These are phyloP conservation scores for Sterna hirundo DNA, from an alignment of 2,113 vertebrate genomes.

Conservation along the genomic window DNA sequence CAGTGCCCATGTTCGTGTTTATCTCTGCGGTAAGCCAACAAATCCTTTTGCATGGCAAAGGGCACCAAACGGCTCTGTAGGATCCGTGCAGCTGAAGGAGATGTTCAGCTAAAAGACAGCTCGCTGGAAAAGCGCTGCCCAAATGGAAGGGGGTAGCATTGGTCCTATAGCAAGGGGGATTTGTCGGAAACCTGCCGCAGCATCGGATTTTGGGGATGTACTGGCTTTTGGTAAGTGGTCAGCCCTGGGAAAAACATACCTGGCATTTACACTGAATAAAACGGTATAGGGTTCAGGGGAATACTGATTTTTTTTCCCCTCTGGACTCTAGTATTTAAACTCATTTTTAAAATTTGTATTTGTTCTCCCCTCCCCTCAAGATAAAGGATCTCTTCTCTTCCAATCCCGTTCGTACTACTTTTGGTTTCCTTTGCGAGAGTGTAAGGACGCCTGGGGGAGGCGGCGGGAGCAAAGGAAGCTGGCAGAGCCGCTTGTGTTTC, in stretches of 20 bases:
- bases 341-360: neutral
- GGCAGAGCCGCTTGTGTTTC: neutral
- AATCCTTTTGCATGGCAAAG: neutral
- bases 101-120: neutral
- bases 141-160: neutral
- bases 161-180: neutral
- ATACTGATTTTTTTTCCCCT: neutral
- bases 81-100: neutral
- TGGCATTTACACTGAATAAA: neutral
- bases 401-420: neutral
- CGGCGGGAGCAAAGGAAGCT: neutral
- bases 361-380: accelerated
- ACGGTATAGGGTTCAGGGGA: neutral
- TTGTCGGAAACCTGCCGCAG: neutral
- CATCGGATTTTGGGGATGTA: neutral
- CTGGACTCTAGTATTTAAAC: neutral
- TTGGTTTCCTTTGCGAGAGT: neutral
- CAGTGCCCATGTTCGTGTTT: neutral
- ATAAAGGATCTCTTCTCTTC: neutral
- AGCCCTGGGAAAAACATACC: neutral
- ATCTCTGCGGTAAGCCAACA: neutral
- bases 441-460: neutral
- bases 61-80: neutral
- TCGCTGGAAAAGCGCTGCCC: neutral
- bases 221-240: neutral